Evolutionary conservation across 2,888 invertebrate species (phyloP), one percentile per base, ranked within the genome.

Genomic region (Sarcophaga variegata): DNA sequence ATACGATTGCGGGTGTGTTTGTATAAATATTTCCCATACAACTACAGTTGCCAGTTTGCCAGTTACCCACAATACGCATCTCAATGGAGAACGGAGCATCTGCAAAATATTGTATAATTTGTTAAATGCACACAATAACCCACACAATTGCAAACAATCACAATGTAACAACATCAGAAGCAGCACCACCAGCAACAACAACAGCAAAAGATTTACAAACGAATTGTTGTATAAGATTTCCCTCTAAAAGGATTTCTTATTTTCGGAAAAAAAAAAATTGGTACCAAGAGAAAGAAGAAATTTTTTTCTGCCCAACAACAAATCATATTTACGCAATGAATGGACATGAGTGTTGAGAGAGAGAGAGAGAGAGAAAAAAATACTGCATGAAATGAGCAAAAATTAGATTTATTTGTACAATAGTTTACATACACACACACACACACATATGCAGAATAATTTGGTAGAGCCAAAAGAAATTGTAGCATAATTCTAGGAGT

Each of bases 101-200:
- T 83, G 83, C 69, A 83, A 79, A 79, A 79, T 64, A 83, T 79
- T 74, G 37, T 69, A 63, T 59, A 74, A 83, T 83, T 85, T 62
- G 72, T 78, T 78, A 69, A 45, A 81, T 60, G 20, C 67, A 69
- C 66, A 64, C 62, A 79, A 60, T 17, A 72, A 59, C 59, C 27
- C 45, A 27, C 12, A 66, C 66, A 27, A n/a, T 14, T 6, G n/a
- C 45, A 67, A n/a, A 67, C 47, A 45, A 8, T 17, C 12, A 54
- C 2, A 54, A 54, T 3, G 54, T 54, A 17, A 54, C 37, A 37
- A 37, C 37, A 37, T 2, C 37, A 37, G 37, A 8, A 37, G 8
- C 37, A 37, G 8, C 37, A 37, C 1, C 8, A 37, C 0, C 8
- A 37, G 8, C 8, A 37, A 1, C 37, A 37, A 37, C 37, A 37